Conservation (phyloP, 2,113 vertebrate genomes). For the Corapipo altera region DNA sequence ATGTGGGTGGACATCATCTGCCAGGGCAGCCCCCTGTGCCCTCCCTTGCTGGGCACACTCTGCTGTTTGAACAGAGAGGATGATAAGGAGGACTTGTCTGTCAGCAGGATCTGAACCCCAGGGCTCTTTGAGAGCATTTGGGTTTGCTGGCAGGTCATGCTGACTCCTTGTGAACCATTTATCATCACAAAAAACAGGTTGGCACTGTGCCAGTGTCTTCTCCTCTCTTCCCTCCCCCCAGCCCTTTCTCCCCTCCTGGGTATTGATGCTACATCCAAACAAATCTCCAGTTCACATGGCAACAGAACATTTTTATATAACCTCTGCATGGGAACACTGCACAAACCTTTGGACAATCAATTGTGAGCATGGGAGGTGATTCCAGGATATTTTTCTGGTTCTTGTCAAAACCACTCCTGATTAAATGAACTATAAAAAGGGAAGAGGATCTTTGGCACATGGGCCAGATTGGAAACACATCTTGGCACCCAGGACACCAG, state of each 20-base stretch:
- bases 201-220: constrained; percentile 31
- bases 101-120: constrained; percentile 61
- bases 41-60: background rate
- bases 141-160: constrained; percentile 61
- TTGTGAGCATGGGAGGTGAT: constrained; percentile 28
- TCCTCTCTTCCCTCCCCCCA: constrained; percentile 9
- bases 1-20: background rate
- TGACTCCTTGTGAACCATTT: constrained; percentile 59
- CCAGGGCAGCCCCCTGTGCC: background rate
- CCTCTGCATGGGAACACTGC: background rate
- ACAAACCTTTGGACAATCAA: background rate
- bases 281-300: constrained; percentile 59
- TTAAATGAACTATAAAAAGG: constrained; percentile 30
- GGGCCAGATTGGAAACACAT: constrained; percentile 11
- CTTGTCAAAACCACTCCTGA: constrained; percentile 38
- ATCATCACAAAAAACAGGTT: constrained; percentile 51
- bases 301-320: constrained; percentile 63
- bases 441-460: constrained; percentile 9
- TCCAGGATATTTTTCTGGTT: constrained; percentile 49
- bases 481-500: background rate
- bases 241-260: constrained; percentile 19
- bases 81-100: constrained; percentile 61
- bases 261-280: constrained; percentile 64
- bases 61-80: constrained; percentile 41
- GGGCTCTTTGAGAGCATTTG: constrained; percentile 49